phyloP scores from a whole-genome alignment of 1,140 invertebrate genomes.

The Drosophila repletoides region DNA sequence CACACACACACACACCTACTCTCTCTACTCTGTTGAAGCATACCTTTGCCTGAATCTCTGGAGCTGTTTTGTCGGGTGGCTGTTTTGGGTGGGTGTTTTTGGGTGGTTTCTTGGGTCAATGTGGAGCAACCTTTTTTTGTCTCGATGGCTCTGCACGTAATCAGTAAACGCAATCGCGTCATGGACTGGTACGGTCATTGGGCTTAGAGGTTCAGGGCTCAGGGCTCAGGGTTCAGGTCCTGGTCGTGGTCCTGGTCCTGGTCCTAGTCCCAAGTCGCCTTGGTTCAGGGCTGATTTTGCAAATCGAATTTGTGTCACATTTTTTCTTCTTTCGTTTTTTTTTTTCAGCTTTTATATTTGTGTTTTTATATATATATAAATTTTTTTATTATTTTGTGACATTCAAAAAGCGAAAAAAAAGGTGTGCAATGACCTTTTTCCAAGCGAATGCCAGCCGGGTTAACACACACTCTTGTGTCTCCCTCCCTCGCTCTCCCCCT shows the following conservation, averaged over 20 bases:
- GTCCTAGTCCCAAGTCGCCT: not conserved
- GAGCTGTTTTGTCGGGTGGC: not conserved
- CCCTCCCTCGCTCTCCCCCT: no score
- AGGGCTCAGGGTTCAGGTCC: not conserved
- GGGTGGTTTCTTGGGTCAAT: conserved; percentile 7
- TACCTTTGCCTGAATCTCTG: not conserved
- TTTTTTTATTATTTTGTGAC: conserved; percentile 1
- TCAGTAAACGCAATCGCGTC: conserved; percentile 39
- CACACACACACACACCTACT: no score
- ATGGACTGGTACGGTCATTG: conserved; percentile 26
- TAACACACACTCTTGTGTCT: conserved; percentile 12
- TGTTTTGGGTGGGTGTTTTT: not conserved
- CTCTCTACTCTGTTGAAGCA: no score
- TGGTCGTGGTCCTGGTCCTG: not conserved
- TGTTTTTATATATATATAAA: no score
- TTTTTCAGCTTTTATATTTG: conserved; percentile 4
- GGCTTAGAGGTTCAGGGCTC: conserved; percentile 20
- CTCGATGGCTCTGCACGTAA: conserved; percentile 16
- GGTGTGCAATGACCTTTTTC: conserved; percentile 60
- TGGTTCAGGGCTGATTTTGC: conserved; percentile 29
- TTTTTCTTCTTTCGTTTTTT: conserved; percentile 11
- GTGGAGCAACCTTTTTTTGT: conserved; percentile 17
- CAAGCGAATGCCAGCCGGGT: conserved; percentile 43
- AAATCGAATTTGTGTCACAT: conserved; percentile 54
- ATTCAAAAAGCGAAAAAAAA: conserved; percentile 14